Conservation (phyloP, 2,888 invertebrate genomes). For the Choristoneura rosaceana region DNA sequence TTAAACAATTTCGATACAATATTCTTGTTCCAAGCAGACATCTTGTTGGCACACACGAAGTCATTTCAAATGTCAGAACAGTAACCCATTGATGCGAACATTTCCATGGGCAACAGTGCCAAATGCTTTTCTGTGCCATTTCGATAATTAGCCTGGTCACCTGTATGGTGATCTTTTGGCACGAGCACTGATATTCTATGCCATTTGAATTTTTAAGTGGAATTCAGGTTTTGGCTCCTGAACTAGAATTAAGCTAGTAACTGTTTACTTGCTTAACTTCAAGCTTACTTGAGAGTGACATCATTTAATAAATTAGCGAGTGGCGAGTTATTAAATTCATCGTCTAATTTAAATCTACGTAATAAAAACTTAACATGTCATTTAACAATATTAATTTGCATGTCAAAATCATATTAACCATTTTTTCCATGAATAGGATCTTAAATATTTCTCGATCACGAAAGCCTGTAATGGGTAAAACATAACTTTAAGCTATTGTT, state of each 20-base stretch:
- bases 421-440: too few relatives aligned
- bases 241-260: background rate
- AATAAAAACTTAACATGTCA: too few relatives aligned
- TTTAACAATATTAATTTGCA: background rate
- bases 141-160: constrained; percentile 16
- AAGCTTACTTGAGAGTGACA: too few relatives aligned
- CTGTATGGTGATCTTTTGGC: constrained; percentile 19
- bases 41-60: constrained; percentile 14
- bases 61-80: constrained; percentile 16
- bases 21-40: background rate
- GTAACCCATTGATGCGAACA: constrained; percentile 7
- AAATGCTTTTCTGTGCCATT: constrained; percentile 20
- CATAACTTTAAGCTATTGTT: too few relatives aligned
- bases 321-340: too few relatives aligned
- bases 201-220: background rate
- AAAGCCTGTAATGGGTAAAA: too few relatives aligned
- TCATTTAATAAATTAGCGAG: too few relatives aligned
- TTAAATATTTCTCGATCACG: too few relatives aligned
- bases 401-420: too few relatives aligned
- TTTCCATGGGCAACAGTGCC: background rate
- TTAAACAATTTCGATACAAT: background rate
- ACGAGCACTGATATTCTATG: background rate
- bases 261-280: too few relatives aligned
- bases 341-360: too few relatives aligned
- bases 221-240: background rate